phyloP scores from a whole-genome alignment of 2,797 vertebrate genomes.

The Trematomus bernacchii region DNA sequence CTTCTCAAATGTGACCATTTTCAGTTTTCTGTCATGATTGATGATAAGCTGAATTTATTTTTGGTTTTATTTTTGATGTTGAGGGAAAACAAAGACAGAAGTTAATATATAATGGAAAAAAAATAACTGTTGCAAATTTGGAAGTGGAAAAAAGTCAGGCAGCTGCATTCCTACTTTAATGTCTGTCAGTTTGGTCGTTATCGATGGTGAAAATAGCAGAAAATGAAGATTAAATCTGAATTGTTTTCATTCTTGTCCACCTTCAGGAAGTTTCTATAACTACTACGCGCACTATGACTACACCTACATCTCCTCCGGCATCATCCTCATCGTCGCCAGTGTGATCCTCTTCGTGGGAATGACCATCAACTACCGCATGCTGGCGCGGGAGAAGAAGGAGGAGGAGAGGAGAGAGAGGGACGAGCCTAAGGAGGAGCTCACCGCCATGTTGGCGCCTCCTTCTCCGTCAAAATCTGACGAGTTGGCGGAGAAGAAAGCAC shows the following conservation, averaged over 20 bases:
- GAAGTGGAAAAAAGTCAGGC: too few relatives aligned
- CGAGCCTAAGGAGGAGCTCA: slow-evolving; percentile 85
- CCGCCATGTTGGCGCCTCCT: slow-evolving; percentile 70
- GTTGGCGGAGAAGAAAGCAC: slow-evolving; percentile 58
- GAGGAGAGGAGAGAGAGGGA: slow-evolving; percentile 78
- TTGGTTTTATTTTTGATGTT: too few relatives aligned
- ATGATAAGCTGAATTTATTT: too few relatives aligned
- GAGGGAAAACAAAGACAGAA: too few relatives aligned
- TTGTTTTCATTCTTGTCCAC: not conserved
- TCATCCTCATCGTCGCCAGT: slow-evolving; percentile 89
- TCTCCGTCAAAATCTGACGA: slow-evolving; percentile 50
- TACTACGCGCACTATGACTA: slow-evolving; percentile 91
- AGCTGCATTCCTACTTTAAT: too few relatives aligned
- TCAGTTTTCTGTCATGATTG: too few relatives aligned
- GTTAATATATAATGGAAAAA: too few relatives aligned
- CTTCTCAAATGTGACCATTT: too few relatives aligned
- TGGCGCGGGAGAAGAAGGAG: slow-evolving; percentile 86
- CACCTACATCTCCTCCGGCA: slow-evolving; percentile 92
- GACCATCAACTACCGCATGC: slow-evolving; percentile 93
- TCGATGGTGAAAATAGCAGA: not conserved
- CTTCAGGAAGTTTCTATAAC: slow-evolving; percentile 89
- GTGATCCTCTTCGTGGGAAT: slow-evolving; percentile 93
- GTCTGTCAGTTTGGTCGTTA: too few relatives aligned
- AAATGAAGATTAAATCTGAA: not conserved
- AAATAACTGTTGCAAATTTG: too few relatives aligned